Conservation (phyloP, 2,888 invertebrate species). For the Reticulitermes lucifugus region DNA sequence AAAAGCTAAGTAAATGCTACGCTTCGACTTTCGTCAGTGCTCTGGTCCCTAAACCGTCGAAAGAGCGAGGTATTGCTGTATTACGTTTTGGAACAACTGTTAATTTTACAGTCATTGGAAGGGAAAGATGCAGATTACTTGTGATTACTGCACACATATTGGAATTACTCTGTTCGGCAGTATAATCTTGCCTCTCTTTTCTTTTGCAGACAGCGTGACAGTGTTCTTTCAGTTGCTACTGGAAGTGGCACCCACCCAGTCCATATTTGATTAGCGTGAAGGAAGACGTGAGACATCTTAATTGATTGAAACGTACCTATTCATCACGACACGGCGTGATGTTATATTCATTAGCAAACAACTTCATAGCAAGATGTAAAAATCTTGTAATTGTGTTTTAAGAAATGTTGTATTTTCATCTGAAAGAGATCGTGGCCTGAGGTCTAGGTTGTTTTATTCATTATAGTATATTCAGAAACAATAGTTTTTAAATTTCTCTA, state of each 20-base stretch:
- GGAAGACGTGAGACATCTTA: conserved; percentile 1
- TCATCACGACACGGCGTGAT: conserved; percentile 7
- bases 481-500: not conserved
- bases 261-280: conserved; percentile 72
- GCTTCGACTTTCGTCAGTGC: too few species aligned
- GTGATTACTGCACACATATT: not conserved
- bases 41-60: too few species aligned
- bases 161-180: too few species aligned
- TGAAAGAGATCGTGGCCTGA: not conserved
- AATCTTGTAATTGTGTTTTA: conserved; percentile 1
- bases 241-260: conserved; percentile 91
- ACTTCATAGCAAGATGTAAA: not conserved
- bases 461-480: not conserved
- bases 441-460: conserved; percentile 22
- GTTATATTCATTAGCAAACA: too few species aligned
- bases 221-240: conserved; percentile 90
- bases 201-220: conserved; percentile 83
- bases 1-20: too few species aligned
- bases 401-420: not conserved
- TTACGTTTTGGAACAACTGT: too few species aligned
- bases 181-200: not conserved
- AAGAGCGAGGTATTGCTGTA: too few species aligned
- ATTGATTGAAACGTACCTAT: conserved; percentile 1
- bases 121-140: too few species aligned
- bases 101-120: too few species aligned